Conservation (phyloP, 92 coral and sea anemone species). For the Metridium senile region DNA sequence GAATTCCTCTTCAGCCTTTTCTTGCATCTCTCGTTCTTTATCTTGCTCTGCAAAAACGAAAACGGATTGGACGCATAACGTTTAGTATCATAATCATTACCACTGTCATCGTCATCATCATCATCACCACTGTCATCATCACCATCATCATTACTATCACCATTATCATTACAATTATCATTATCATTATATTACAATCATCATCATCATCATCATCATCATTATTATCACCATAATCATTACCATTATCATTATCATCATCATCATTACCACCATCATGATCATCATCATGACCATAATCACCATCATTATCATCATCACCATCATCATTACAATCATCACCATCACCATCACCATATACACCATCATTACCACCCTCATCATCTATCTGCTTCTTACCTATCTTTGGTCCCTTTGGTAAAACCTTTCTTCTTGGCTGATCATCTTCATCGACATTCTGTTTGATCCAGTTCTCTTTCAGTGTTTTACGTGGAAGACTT, state of each 20-base stretch:
- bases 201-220: too few relatives aligned
- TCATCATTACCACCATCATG: background rate
- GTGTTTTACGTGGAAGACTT: constrained; percentile 33
- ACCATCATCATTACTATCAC: background rate
- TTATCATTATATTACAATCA: background rate
- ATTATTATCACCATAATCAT: too few relatives aligned
- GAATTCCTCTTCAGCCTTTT: constrained; percentile 72
- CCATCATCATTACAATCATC: background rate
- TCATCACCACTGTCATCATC: background rate
- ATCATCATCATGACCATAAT: background rate
- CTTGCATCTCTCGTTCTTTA: constrained; percentile 71
- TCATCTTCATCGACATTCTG: background rate
- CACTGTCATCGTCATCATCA: too few relatives aligned
- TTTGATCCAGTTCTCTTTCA: constrained; percentile 39
- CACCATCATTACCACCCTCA: background rate
- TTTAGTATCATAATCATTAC: background rate
- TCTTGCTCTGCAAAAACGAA: constrained; percentile 67
- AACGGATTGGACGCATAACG: too few relatives aligned
- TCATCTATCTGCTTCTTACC: constrained; percentile 22
- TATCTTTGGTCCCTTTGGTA: constrained; percentile 1
- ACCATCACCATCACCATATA: background rate
- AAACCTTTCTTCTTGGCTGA: background rate
- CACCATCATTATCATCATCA: too few relatives aligned
- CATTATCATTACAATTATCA: background rate
- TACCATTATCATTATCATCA: background rate